A percentile compares a stretch with the other conserved stretches of the same genome.
phyloP scores from a whole-genome alignment of 2,113 vertebrate species.

The Pseudorasbora parva region DNA sequence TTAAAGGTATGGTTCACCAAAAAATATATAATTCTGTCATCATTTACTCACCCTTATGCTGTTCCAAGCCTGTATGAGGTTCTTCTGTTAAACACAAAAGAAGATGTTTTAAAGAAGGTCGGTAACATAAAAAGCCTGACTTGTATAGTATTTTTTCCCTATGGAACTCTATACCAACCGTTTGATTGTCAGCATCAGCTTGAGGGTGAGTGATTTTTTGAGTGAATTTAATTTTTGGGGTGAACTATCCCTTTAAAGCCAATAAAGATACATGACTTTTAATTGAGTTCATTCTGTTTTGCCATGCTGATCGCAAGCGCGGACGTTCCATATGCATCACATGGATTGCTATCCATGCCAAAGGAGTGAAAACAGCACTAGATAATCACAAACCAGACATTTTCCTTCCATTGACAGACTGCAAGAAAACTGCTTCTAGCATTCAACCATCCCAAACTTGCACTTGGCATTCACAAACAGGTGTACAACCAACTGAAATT shows the following conservation, averaged over 20 bases:
- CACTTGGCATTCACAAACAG: slow-evolving; percentile 9
- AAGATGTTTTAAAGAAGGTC: too few relatives aligned
- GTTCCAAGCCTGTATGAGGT: too few relatives aligned
- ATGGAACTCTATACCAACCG: too few relatives aligned
- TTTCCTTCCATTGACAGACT: neutral
- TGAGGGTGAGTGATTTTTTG: too few relatives aligned
- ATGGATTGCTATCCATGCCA: slow-evolving; percentile 4
- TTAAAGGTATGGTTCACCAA: neutral
- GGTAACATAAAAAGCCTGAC: too few relatives aligned
- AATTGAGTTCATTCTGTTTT: slow-evolving; percentile 11
- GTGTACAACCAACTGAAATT: slow-evolving; percentile 19
- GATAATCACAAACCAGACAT: slow-evolving; percentile 23
- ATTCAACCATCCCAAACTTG: slow-evolving; percentile 5
- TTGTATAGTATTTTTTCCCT: too few relatives aligned
- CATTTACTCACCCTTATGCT: too few relatives aligned
- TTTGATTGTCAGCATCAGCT: too few relatives aligned
- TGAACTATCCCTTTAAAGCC: neutral
- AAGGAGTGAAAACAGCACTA: neutral
- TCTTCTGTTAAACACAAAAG: too few relatives aligned
- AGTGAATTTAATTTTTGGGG: too few relatives aligned
- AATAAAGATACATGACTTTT: neutral
- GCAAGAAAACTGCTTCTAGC: neutral
- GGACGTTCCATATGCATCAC: neutral
- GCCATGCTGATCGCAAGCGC: neutral
- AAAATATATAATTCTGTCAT: too few relatives aligned